These are phyloP conservation scores for Villa cingulata DNA, from an alignment of 2,888 invertebrate species.

Conservation along the genomic window DNA sequence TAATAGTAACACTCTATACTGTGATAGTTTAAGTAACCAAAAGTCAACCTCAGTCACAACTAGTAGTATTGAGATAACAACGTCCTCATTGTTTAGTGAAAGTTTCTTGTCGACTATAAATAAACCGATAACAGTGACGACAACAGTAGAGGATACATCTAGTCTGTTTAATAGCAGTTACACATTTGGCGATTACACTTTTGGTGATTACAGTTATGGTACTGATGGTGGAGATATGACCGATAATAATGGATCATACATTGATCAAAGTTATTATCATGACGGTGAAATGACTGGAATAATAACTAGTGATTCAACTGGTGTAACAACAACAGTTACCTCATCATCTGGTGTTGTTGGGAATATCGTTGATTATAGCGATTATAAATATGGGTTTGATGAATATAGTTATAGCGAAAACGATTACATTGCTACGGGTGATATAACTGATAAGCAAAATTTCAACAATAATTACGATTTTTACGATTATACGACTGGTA, in stretches of 20 bases:
- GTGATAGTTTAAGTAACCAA: slow-evolving; percentile 1
- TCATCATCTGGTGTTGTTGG: slow-evolving; percentile 9
- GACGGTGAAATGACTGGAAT: neutral
- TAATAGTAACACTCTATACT: neutral
- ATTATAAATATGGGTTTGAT: slow-evolving; percentile 20
- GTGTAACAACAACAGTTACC: neutral
- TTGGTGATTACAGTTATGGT: neutral
- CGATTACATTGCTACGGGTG: slow-evolving; percentile 21
- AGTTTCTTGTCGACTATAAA: slow-evolving; percentile 1
- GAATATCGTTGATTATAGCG: slow-evolving; percentile 20
- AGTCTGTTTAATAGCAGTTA: slow-evolving; percentile 4
- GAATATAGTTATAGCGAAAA: slow-evolving; percentile 23
- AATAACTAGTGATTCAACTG: neutral
- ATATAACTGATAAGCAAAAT: slow-evolving; percentile 19
- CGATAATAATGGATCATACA: neutral
- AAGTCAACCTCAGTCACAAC: slow-evolving; percentile 10
- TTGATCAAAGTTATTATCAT: neutral
- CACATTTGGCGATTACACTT: neutral
- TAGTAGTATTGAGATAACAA: neutral
- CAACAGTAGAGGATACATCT: slow-evolving; percentile 5
- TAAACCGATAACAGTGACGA: slow-evolving; percentile 12
- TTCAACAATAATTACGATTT: slow-evolving; percentile 26
- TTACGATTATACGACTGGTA: slow-evolving; percentile 5
- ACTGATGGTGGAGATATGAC: neutral
- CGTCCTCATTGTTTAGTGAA: neutral